Evolutionary conservation across 2,113 vertebrate species (phyloP), one percentile per base, ranked within the genome.

Genomic region (Megalops atlanticus): DNA sequence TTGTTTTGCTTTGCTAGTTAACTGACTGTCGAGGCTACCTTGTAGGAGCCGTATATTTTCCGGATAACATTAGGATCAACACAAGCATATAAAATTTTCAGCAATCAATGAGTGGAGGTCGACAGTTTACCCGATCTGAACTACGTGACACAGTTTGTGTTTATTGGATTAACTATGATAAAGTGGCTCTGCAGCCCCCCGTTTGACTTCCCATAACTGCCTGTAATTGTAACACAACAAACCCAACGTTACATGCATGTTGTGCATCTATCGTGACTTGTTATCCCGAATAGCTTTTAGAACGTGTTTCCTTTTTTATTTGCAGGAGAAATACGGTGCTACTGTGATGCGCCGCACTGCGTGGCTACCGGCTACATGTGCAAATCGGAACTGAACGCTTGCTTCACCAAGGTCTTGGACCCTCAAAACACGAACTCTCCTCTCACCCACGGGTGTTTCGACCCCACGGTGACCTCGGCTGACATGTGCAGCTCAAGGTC

Each of bases 311-410:
- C 41, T 73, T 1, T 18, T 45, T 83, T 82, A 69, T 88, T 90
- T 90, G 31, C 79, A 97, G 96, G 96, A 89, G 96, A 97, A 93
- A 96, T 97, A 84, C 90, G 96, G 87, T 97, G 96, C 90, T 97
- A 97, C 93, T 97, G 96, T 88, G 96, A 97, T 78, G 94, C 96
- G 0, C 94, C 96, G 0, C 95, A 96, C 86, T 97, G 96, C 49
- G 96, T 97, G 87, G 95, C 95, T 7, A 96, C 96, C 0, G 96
- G 96, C 76, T 97, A 97, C 64, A 97, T 97, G 96, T 97, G 96
- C 89, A 97, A 97, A 84, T 96, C 96, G 0, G 95, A 96, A 88
- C 91, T 96, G 45, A 94, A 92, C 0, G 94, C 95, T 88, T 97
- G 96, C 90, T 97, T 97, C 88, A 95, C 95, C 1, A 93, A 92